These are phyloP conservation scores for Archaeoteleia sp. DNA, from an alignment of 2,888 invertebrate species.

Conservation along the genomic window DNA sequence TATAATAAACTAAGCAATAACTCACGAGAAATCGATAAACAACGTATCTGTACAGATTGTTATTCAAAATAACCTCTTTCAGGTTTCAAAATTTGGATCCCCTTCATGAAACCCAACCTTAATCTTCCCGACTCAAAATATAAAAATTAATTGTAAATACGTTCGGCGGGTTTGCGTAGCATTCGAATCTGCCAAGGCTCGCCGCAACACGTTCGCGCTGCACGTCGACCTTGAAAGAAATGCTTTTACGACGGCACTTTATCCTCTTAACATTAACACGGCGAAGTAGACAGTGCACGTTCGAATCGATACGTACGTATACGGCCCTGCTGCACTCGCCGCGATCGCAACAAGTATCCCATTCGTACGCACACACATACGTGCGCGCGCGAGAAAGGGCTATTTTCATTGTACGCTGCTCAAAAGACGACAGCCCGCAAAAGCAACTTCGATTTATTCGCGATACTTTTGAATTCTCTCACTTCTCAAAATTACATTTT, in stretches of 20 bases:
- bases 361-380: background rate
- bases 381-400: slow-evolving; percentile 1
- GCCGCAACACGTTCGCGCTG: slow-evolving; percentile 1
- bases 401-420: background rate
- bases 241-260: slow-evolving; percentile 42
- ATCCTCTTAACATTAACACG: slow-evolving; percentile 48
- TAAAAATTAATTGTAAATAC: slow-evolving; percentile 7
- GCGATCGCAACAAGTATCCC: slow-evolving; percentile 23
- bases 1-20: no score
- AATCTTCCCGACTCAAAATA: slow-evolving; percentile 8
- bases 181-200: slow-evolving; percentile 28
- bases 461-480: no score
- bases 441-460: background rate
- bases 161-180: slow-evolving; percentile 21
- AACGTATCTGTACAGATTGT: no score
- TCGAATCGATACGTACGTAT: slow-evolving; percentile 25
- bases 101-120: no score
- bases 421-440: background rate
- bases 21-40: no score
- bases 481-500: no score
- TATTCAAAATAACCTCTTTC: no score
- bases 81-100: no score
- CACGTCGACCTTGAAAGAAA: slow-evolving; percentile 39
- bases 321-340: slow-evolving; percentile 17
- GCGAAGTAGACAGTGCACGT: slow-evolving; percentile 21